These are phyloP conservation scores for Thunnus maccoyii DNA, from an alignment of 2,113 vertebrate species.

Conservation along the genomic window DNA sequence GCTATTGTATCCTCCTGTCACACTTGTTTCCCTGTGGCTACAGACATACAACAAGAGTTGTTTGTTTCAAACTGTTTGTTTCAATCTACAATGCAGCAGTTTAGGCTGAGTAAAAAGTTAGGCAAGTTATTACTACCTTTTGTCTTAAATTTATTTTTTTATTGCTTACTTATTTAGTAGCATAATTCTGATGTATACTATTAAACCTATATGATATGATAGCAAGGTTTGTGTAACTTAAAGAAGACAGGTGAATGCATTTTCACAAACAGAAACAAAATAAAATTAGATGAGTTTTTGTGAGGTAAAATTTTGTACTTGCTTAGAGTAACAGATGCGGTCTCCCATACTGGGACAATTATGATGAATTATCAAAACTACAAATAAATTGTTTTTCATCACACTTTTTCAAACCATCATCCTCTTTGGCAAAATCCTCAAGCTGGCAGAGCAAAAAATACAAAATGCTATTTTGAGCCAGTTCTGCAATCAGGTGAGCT, in stretches of 20 bases:
- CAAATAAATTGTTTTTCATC: constrained; percentile 8
- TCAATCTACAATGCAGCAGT: neutral
- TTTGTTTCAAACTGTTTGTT: neutral
- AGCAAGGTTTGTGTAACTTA: neutral
- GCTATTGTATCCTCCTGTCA: neutral
- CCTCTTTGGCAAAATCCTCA: constrained; percentile 24
- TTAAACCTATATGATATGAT: neutral
- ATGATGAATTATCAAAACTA: neutral
- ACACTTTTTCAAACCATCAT: constrained; percentile 9
- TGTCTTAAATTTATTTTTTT: neutral
- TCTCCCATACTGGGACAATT: neutral
- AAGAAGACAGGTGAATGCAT: neutral
- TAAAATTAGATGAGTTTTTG: neutral
- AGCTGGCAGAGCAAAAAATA: constrained; percentile 23
- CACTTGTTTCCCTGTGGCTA: constrained; percentile 18
- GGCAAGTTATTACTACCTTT: neutral
- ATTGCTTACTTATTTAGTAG: too few species aligned
- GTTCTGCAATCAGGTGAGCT: constrained; percentile 44
- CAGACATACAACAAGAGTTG: neutral
- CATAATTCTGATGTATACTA: neutral
- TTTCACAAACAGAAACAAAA: neutral
- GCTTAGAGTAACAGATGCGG: neutral
- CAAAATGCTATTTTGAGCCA: constrained; percentile 58
- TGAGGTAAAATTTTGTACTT: neutral
- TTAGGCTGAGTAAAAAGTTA: neutral